phyloP scores from a whole-genome alignment of 2,113 vertebrate species.

The Lipotes vexillifer region DNA sequence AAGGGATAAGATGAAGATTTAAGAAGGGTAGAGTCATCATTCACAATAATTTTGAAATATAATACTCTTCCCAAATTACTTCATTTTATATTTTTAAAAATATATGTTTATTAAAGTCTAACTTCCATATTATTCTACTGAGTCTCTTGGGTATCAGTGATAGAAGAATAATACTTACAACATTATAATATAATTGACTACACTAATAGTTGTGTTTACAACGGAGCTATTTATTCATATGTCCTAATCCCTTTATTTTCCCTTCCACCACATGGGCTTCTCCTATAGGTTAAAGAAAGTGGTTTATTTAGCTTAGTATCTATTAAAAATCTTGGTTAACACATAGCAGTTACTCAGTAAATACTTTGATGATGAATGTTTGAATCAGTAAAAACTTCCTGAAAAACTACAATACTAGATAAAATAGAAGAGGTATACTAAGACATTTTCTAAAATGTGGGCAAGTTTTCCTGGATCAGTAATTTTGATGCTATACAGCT shows the following conservation, averaged over 20 bases:
- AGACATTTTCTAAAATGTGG: not conserved
- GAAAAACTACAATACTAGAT: not conserved
- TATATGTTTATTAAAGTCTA: not conserved
- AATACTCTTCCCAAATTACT: not conserved
- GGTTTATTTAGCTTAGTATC: not conserved
- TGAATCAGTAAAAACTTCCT: not conserved
- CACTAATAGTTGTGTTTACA: not conserved
- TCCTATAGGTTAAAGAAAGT: not conserved
- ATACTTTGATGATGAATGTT: not conserved
- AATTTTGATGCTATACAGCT: not conserved
- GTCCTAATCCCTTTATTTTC: not conserved
- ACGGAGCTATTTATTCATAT: not conserved
- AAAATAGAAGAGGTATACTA: not conserved
- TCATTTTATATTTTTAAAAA: not conserved
- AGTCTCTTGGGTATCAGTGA: not conserved
- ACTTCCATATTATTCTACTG: not conserved
- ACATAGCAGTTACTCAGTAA: not conserved
- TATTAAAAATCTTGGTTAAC: not conserved
- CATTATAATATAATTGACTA: not conserved
- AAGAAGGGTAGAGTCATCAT: not conserved
- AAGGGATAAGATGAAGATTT: not conserved
- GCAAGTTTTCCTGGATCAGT: not conserved
- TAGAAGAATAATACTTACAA: not conserved
- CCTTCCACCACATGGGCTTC: too few species aligned
- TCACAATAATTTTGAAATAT: not conserved